Evolutionary conservation across 2,113 vertebrate genomes (phyloP).

Genomic region (Ciconia maguari): DNA sequence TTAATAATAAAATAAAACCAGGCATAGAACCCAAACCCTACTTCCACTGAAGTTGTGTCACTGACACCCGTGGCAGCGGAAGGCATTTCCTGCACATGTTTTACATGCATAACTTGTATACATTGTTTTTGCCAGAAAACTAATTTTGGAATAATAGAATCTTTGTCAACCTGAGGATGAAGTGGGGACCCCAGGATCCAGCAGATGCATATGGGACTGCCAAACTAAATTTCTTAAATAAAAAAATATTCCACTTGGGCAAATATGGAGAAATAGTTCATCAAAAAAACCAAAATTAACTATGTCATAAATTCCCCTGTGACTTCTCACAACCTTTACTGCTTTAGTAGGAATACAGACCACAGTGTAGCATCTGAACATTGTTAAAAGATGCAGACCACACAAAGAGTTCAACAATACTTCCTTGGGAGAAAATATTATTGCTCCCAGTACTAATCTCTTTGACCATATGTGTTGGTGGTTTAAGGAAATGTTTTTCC

Average conservation of each 20-base stretch:
- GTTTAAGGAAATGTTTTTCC: slow-evolving; percentile 54
- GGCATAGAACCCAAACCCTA: not conserved
- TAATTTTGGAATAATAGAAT: not conserved
- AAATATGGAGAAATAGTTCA: slow-evolving; percentile 33
- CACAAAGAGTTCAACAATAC: slow-evolving; percentile 61
- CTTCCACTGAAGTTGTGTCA: not conserved
- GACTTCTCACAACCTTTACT: slow-evolving; percentile 53
- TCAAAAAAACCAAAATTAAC: not conserved
- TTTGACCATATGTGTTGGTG: slow-evolving; percentile 34
- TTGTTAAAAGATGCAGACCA: slow-evolving; percentile 63
- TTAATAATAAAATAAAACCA: slow-evolving; percentile 25
- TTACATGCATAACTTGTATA: not conserved
- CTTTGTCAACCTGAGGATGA: not conserved
- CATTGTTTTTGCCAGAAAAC: not conserved
- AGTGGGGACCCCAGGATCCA: not conserved
- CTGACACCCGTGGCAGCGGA: not conserved
- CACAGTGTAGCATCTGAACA: slow-evolving; percentile 57
- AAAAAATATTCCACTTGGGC: slow-evolving; percentile 30
- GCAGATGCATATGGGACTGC: not conserved
- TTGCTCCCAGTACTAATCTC: slow-evolving; percentile 30
- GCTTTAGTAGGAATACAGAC: slow-evolving; percentile 43
- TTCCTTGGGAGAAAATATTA: slow-evolving; percentile 49
- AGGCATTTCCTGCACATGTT: not conserved
- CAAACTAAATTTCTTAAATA: slow-evolving; percentile 22
- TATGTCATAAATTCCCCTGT: not conserved